Conservation (phyloP, 2,797 vertebrate genomes). For the Notamacropus eugenii region DNA sequence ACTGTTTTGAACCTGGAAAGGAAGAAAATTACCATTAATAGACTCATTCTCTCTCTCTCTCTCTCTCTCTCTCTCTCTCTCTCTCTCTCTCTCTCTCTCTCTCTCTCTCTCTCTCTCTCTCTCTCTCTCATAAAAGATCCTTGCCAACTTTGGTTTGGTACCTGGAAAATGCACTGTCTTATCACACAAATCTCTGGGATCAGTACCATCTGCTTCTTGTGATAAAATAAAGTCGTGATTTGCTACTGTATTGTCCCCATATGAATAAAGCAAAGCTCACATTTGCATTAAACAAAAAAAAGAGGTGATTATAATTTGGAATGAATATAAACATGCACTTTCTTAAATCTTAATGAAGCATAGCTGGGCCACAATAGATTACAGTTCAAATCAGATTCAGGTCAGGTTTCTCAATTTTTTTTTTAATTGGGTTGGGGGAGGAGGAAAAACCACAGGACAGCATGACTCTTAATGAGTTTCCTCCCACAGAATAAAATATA, state of each 20-base stretch:
- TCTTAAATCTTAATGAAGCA: conserved; percentile 71
- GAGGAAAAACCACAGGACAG: conserved; percentile 67
- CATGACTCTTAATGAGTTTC: conserved; percentile 72
- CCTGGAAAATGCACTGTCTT: conserved; percentile 69
- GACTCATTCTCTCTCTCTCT: too few relatives aligned
- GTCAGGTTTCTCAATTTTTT: conserved; percentile 57
- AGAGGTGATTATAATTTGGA: conserved; percentile 72
- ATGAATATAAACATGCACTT: conserved; percentile 72
- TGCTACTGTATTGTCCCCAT: conserved; percentile 65
- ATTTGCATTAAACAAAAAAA: conserved; percentile 72
- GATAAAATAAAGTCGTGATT: conserved; percentile 76
- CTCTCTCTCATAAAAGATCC: conserved; percentile 1
- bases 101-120: too few relatives aligned
- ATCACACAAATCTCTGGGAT: conserved; percentile 75
- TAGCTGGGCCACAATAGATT: conserved; percentile 53
- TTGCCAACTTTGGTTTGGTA: conserved; percentile 68
- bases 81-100: too few relatives aligned
- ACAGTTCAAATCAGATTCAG: conserved; percentile 68
- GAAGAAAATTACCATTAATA: not conserved
- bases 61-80: too few relatives aligned
- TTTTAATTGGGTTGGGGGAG: not conserved
- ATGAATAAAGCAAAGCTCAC: conserved; percentile 71
- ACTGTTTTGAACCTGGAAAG: not conserved
- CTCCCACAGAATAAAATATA: conserved; percentile 74
- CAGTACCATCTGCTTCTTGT: conserved; percentile 70